These are phyloP conservation scores for Endomychus coccineus DNA, from an alignment of 2,888 invertebrate genomes.

Conservation along the genomic window DNA sequence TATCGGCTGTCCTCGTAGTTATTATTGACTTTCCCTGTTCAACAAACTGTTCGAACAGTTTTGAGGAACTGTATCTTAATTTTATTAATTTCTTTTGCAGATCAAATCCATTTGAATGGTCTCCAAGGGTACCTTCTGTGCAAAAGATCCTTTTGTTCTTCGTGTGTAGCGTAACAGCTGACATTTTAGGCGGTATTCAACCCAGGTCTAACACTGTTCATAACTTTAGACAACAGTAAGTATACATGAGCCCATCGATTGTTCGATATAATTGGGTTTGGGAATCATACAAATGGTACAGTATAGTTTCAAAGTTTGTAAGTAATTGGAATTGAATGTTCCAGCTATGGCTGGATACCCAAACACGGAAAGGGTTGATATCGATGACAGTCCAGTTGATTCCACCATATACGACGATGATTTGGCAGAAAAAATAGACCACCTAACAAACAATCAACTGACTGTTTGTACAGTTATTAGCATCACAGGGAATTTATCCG, in stretches of 20 bases:
- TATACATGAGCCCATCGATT: too few relatives aligned
- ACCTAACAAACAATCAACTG: conserved; percentile 17
- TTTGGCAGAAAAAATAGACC: conserved; percentile 10
- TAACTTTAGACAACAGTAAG: conserved; percentile 1
- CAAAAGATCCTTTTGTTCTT: conserved; percentile 15
- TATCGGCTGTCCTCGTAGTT: too few relatives aligned
- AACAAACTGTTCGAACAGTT: too few relatives aligned
- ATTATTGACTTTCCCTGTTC: too few relatives aligned
- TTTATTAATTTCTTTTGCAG: conserved; percentile 12
- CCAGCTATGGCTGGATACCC: conserved; percentile 18
- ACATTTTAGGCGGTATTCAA: conserved; percentile 22
- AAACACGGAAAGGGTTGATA: conserved; percentile 17
- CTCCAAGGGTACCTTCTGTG: conserved; percentile 14
- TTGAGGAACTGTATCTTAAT: neutral
- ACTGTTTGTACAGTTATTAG: conserved; percentile 23
- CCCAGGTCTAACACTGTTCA: too few relatives aligned
- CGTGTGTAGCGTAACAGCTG: conserved; percentile 19
- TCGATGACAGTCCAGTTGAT: conserved; percentile 11
- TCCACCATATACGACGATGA: conserved; percentile 13
- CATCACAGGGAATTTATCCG: conserved; percentile 14
- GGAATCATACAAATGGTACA: too few relatives aligned
- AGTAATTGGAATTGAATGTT: too few relatives aligned
- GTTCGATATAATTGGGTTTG: too few relatives aligned
- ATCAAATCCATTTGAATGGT: conserved; percentile 20
- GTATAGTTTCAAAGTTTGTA: too few relatives aligned